Base-by-base conservation (phyloP, 2,888 invertebrate genomes). In the Bedellia somnulentella region DNA sequence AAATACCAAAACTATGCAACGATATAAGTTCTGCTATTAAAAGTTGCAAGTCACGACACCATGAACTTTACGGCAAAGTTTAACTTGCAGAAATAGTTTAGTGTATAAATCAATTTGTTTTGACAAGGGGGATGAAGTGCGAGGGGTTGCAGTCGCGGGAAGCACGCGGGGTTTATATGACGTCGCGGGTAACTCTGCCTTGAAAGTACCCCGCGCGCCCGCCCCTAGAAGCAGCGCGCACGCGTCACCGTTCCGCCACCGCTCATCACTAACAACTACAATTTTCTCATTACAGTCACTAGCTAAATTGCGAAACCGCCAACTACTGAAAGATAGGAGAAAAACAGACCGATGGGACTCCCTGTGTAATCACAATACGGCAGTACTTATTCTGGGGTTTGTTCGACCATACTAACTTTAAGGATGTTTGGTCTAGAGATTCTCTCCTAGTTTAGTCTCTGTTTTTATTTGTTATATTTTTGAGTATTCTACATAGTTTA, bases 251-350 rank as follows among this genome's bases (percentile, higher is more conserved):
- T 40, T 37, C 40, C 43, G 37, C 39, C 39, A 33, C 22, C 29
- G 22, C n/a, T 28, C 25, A 18, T 14, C 18, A 17, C 18, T n/a
- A 28, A 26, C 14, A 24, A 21, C 45, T 59, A 59, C 61, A 58
- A 66, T 70, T 68, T 71, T 67, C 66, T 63, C 58, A 58, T 57
- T 50, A 52, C 49, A 53, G 52, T 54, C 54, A 53, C 50, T 48
- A 47, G 59, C 53, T 58, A 67, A 73, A 71, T 71, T 70, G 63
- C 64, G 44, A 64, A 71, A 61, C 67, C 71, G 46, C 63, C 51
- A 49, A 48, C 55, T 46, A 46, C 50, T 48, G 52, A 54, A 51
- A 62, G 57, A 16, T 27, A 24, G 27, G 14, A 25, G 11, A 27
- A 25, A 31, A 28, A 34, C 28, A 30, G 24, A 27, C 23, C 31